Conservation (phyloP, 2,888 invertebrate species). For the Morpho achilles region DNA sequence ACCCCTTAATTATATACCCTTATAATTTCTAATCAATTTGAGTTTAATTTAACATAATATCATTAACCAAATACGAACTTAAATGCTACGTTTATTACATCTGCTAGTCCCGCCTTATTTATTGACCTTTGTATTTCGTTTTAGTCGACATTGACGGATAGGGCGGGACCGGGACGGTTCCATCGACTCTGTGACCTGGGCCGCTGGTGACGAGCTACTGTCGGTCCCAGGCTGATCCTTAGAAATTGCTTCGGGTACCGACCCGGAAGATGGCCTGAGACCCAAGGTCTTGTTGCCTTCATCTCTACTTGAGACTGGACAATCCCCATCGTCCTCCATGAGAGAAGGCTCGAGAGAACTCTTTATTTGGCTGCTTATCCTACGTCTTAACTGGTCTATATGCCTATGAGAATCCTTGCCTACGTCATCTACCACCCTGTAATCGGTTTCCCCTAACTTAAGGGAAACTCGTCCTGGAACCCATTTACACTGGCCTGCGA, state of each 20-base stretch:
- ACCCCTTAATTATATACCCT: too few species aligned
- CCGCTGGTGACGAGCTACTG: not conserved
- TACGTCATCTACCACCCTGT: not conserved
- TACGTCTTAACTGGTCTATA: not conserved
- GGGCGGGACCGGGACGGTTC: not conserved
- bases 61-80: too few species aligned
- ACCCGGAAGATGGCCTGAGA: not conserved
- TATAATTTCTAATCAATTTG: too few species aligned
- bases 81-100: too few species aligned
- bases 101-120: too few species aligned
- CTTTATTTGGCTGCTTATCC: not conserved
- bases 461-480: not conserved
- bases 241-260: not conserved
- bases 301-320: too few species aligned
- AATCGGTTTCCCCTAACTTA: not conserved
- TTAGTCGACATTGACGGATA: not conserved
- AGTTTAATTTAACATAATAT: too few species aligned
- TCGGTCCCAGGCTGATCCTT: not conserved
- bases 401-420: not conserved
- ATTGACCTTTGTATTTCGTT: too few species aligned
- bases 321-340: not conserved
- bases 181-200: not conserved
- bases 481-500: not conserved
- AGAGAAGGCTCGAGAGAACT: not conserved
- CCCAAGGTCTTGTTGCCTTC: not conserved